Conservation (phyloP, 1,140 invertebrate genomes). For the Ceratina australensis region DNA sequence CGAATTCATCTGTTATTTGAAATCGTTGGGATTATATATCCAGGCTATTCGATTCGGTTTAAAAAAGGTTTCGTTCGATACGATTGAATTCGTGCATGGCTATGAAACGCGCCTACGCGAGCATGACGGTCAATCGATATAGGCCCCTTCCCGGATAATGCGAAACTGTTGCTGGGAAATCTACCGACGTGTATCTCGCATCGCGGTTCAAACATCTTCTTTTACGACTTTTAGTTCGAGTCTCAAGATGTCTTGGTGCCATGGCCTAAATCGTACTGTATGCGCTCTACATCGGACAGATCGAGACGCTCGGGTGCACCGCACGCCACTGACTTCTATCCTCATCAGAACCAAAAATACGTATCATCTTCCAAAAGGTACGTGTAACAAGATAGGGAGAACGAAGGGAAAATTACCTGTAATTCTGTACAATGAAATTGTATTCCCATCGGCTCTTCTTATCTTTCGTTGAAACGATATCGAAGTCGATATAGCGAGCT, state of each 20-base stretch:
- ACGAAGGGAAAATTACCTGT: background rate
- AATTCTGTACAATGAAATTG: conserved; percentile 1
- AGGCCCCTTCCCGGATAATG: conserved; percentile 22
- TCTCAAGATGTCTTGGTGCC: conserved; percentile 97
- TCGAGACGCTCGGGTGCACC: conserved; percentile 61
- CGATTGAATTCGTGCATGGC: conserved; percentile 23
- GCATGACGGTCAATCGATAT: conserved; percentile 41
- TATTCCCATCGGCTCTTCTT: background rate
- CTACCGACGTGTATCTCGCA: too few species aligned
- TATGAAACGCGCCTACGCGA: conserved; percentile 43
- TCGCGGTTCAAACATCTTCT: too few species aligned
- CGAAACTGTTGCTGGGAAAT: background rate
- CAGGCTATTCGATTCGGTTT: conserved; percentile 13
- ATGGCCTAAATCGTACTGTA: conserved; percentile 85
- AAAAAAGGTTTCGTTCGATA: conserved; percentile 28
- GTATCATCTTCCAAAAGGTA: conserved; percentile 65
- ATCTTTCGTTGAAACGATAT: background rate
- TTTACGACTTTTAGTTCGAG: conserved; percentile 83
- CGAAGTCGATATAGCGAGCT: background rate
- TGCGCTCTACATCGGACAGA: conserved; percentile 65
- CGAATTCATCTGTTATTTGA: background rate
- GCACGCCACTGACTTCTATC: conserved; percentile 54
- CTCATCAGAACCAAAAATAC: conserved; percentile 58
- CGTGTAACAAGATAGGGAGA: background rate
- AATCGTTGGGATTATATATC: background rate